Base-by-base conservation (phyloP, 2,113 vertebrate genomes). In the Daubentonia madagascariensis region DNA sequence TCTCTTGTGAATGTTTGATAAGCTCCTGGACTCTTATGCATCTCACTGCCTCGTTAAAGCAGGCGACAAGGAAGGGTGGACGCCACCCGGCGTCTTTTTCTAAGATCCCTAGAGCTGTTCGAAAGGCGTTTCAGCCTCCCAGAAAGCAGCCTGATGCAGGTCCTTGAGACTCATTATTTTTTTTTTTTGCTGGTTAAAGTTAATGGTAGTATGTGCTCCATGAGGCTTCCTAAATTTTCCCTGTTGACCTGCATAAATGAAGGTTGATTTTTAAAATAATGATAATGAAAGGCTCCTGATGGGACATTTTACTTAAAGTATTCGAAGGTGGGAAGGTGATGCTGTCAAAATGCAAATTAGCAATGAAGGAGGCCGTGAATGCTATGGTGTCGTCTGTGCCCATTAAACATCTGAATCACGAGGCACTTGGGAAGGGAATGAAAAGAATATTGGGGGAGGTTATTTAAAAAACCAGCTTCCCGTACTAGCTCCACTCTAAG, bases 291-390 rank as follows among this genome's bases (percentile, higher is more conserved):
- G n/a, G 13, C 32, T 76, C 17, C 40, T 68, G 50, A 67, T 52
- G 92, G 70, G 43, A 73, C 78, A 87, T 68, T 79, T 75, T 78
- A 86, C 8, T 95, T 48, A 57, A 92, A 79, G 54, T 80, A 3
- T 76, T 84, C 32, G 40, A 40, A 92, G 75, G 59, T 90, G 43
- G 63, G 45, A 65, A 65, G 59, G 52, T 85, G 76, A 85, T 96
- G 85, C 43, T 2, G 43, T 25, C 57, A 79, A 68, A 88, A 97
- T 93, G 81, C 81, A 92, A 70, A 97, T 81, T 59, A 94, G 48
- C 88, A 52, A 4, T 37, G 76, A 88, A 92, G 63, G 72, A 70
- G 84, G 72, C 37, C 14, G 2, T 18, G 50, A n/a, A 70, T 63
- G 32, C 75, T n/a, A 0, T 0, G 8, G 67, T 89, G 70, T 79